phyloP scores from a whole-genome alignment of 2,113 vertebrate genomes.

The Crypturellus undulatus region DNA sequence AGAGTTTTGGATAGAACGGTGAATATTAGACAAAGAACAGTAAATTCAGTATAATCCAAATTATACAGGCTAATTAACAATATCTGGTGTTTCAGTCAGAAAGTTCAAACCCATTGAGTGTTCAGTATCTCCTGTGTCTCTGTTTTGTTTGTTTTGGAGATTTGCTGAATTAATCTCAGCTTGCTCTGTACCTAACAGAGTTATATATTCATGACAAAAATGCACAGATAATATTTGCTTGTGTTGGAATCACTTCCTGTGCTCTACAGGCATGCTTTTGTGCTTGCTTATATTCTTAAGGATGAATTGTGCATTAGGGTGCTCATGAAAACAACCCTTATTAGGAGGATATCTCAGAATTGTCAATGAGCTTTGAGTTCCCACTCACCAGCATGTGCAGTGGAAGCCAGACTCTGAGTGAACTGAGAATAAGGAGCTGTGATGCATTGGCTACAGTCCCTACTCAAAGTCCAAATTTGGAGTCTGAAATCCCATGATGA shows the following conservation, averaged over 20 bases:
- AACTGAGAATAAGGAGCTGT: background rate
- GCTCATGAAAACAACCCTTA: background rate
- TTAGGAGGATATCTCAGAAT: background rate
- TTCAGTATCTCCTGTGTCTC: background rate
- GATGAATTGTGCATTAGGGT: background rate
- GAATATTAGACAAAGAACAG: background rate
- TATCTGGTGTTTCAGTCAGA: background rate
- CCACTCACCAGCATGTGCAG: background rate
- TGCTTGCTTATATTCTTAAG: background rate
- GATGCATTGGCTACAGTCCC: background rate
- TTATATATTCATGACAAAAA: background rate
- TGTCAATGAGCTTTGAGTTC: conserved; percentile 3
- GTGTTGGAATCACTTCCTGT: conserved; percentile 1
- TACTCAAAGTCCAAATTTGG: conserved; percentile 17
- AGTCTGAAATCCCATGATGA: background rate
- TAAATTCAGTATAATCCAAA: conserved; percentile 16
- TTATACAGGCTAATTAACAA: background rate
- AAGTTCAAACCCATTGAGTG: background rate
- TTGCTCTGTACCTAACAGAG: background rate
- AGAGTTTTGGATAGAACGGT: background rate
- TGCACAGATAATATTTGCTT: background rate
- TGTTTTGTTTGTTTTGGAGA: conserved; percentile 21
- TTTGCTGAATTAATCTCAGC: conserved; percentile 10
- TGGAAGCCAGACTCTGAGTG: background rate
- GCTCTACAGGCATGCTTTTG: background rate